Percentiles rank a stretch among this genome's conserved stretches.
These are phyloP conservation scores for Drosophila subquinaria DNA, from an alignment of 2,888 invertebrate species.

Conservation along the genomic window DNA sequence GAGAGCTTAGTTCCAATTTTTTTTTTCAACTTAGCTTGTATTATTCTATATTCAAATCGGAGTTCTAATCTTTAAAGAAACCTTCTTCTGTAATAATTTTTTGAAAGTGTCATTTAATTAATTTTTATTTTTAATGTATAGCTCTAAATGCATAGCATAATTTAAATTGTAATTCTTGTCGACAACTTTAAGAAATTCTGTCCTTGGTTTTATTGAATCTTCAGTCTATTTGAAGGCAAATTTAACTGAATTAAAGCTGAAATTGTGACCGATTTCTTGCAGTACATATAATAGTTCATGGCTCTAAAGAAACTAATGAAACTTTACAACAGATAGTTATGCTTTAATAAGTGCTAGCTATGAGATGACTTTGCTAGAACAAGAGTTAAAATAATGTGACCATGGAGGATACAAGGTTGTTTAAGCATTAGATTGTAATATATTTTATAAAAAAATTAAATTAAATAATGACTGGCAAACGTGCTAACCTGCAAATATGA, in stretches of 20 bases:
- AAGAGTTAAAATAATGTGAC: neutral
- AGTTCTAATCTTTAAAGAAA: too few relatives aligned
- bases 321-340: neutral
- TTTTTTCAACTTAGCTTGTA: neutral
- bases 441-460: neutral
- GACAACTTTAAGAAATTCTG: neutral
- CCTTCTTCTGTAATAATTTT: too few relatives aligned
- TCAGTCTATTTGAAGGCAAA: neutral
- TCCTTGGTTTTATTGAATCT: neutral
- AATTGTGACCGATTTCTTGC: neutral
- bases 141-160: neutral
- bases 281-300: neutral
- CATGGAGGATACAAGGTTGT: neutral
- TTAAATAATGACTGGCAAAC: neutral
- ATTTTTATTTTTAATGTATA: too few relatives aligned
- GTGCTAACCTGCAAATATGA: neutral
- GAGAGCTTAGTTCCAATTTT: neutral
- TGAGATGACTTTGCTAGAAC: neutral
- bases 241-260: neutral
- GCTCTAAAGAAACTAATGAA: neutral
- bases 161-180: neutral
- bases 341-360: neutral
- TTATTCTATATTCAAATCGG: neutral
- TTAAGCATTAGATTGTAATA: neutral
- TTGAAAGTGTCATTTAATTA: too few relatives aligned